phyloP scores from a whole-genome alignment of 2,888 invertebrate species.

The Trichogramma dendrolimi region DNA sequence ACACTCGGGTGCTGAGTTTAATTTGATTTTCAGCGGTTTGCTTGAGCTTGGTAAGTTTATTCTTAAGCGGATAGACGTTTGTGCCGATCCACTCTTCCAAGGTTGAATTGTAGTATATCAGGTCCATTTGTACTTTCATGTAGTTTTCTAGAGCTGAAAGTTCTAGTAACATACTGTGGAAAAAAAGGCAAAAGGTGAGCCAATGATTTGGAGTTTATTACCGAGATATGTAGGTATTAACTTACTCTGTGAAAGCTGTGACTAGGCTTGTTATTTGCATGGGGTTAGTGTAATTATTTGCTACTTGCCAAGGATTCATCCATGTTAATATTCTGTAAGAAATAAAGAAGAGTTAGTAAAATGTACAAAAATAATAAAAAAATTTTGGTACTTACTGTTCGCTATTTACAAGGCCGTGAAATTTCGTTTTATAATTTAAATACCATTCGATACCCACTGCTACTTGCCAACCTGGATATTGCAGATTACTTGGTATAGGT shows the following conservation, averaged over 20 bases:
- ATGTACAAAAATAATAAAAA: not conserved
- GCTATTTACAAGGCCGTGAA: conserved; percentile 54
- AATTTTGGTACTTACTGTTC: conserved; percentile 55
- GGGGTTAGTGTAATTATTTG: conserved; percentile 62
- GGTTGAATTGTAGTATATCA: conserved; percentile 58
- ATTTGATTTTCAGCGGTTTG: conserved; percentile 56
- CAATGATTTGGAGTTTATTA: not conserved
- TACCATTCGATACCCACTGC: conserved; percentile 56
- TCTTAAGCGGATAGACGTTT: conserved; percentile 56
- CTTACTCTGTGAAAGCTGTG: conserved; percentile 60
- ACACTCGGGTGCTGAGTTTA: conserved; percentile 45
- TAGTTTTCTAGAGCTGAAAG: conserved; percentile 56
- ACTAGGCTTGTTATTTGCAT: conserved; percentile 62
- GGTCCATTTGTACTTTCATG: conserved; percentile 55
- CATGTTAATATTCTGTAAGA: conserved; percentile 62
- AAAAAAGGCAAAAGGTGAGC: conserved; percentile 22
- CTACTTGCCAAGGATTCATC: conserved; percentile 70
- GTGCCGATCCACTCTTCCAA: conserved; percentile 62
- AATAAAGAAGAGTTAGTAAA: conserved; percentile 12
- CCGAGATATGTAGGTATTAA: conserved; percentile 28
- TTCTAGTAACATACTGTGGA: conserved; percentile 56
- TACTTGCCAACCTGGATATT: conserved; percentile 53
- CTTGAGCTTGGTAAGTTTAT: conserved; percentile 54
- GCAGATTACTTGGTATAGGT: conserved; percentile 50
- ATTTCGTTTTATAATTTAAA: conserved; percentile 54